phyloP scores from a whole-genome alignment of 2,888 invertebrate genomes.

The Bellardia bayeri region DNA sequence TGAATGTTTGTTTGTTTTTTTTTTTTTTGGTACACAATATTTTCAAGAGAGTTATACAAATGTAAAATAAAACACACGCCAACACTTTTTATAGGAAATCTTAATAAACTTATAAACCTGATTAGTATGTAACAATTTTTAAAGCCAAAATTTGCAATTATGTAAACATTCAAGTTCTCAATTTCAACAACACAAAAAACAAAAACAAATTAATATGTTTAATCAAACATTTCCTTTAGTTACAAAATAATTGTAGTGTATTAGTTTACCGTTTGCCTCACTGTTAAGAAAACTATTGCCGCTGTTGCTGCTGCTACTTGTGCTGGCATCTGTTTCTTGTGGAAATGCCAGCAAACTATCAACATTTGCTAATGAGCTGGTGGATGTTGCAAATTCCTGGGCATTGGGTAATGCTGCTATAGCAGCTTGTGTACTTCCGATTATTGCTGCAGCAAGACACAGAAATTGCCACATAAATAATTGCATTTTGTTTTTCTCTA shows the following conservation, averaged over 20 bases:
- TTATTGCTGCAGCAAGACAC: slow-evolving; percentile 75
- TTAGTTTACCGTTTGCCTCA: slow-evolving; percentile 56
- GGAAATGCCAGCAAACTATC: slow-evolving; percentile 73
- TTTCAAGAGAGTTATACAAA: background rate
- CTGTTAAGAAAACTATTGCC: slow-evolving; percentile 24
- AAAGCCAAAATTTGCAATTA: slow-evolving; percentile 1
- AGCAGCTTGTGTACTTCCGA: slow-evolving; percentile 79
- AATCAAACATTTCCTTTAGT: slow-evolving; percentile 33
- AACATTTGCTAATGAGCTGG: slow-evolving; percentile 75
- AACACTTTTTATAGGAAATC: slow-evolving; percentile 1
- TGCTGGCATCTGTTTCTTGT: slow-evolving; percentile 45
- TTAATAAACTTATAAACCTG: slow-evolving; percentile 48
- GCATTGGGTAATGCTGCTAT: slow-evolving; percentile 70
- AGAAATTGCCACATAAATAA: slow-evolving; percentile 76
- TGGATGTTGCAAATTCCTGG: slow-evolving; percentile 73
- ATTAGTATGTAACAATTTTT: slow-evolving; percentile 4
- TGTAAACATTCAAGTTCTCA: slow-evolving; percentile 58
- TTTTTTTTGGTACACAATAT: background rate
- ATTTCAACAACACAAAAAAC: background rate
- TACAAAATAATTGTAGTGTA: slow-evolving; percentile 19
- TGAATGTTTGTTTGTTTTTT: background rate
- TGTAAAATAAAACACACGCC: background rate
- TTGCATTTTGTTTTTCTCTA: slow-evolving; percentile 77
- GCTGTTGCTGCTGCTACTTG: slow-evolving; percentile 6
- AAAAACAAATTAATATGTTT: background rate